Percentiles rank a stretch among this genome's conserved stretches.
Conservation (phyloP, 2,888 invertebrate genomes). For the Apodemia hepburni region DNA sequence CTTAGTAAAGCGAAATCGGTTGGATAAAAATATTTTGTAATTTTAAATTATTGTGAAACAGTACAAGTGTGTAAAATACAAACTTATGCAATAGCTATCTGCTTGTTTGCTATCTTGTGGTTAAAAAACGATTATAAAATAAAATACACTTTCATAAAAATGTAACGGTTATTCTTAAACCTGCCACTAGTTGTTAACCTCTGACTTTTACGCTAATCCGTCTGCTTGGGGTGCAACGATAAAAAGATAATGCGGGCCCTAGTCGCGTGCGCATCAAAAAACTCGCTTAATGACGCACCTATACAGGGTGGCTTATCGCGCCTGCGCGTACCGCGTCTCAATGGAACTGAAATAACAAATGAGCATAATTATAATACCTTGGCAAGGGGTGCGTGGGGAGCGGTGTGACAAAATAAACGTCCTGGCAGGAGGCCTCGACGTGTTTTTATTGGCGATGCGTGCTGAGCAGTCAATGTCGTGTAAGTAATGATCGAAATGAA, state of each 20-base stretch:
- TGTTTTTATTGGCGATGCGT: constrained; percentile 65
- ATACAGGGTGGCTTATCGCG: constrained; percentile 72
- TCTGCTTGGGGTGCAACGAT: constrained; percentile 72
- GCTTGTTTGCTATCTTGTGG: too few relatives aligned
- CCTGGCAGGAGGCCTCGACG: constrained; percentile 59
- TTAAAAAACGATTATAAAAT: too few relatives aligned
- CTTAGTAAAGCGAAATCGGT: too few relatives aligned
- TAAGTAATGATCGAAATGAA: constrained; percentile 60
- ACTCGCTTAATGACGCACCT: constrained; percentile 72
- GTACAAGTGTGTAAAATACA: too few relatives aligned
- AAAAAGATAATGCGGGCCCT: constrained; percentile 75
- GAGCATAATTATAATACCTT: constrained; percentile 76
- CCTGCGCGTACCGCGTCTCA: constrained; percentile 55
- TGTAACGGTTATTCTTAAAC: constrained; percentile 4
- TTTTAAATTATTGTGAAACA: too few relatives aligned
- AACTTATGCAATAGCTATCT: too few relatives aligned
- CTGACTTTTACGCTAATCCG: constrained; percentile 59
- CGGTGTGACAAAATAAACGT: constrained; percentile 63
- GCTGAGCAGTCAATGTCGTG: constrained; percentile 68
- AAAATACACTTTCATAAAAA: background rate
- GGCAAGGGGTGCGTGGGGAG: constrained; percentile 47
- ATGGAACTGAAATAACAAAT: constrained; percentile 59
- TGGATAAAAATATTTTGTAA: too few relatives aligned
- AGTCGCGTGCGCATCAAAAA: constrained; percentile 75
- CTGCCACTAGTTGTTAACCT: constrained; percentile 40